These are phyloP conservation scores for Eunapius fragilis DNA, from an alignment of 37 sponge, comb jelly and placozoan species.

Conservation along the genomic window DNA sequence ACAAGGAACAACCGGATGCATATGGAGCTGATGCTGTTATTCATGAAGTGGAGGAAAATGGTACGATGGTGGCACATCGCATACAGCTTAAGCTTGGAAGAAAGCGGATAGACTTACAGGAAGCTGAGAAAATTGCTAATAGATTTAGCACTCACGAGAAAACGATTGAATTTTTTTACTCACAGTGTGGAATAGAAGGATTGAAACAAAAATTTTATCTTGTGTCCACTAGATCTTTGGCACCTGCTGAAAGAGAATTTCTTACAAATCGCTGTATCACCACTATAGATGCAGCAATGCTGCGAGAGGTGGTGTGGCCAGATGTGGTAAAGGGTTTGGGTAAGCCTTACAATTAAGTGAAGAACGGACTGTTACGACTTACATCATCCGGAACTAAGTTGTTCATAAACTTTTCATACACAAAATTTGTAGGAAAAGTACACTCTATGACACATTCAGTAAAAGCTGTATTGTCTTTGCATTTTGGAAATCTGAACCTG, in stretches of 20 bases:
- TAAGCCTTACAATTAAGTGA: background rate
- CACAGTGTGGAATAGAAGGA: background rate
- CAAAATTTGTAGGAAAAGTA: too few species aligned
- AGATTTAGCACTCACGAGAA: background rate
- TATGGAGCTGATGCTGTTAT: background rate
- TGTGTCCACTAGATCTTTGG: background rate
- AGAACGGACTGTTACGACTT: too few species aligned
- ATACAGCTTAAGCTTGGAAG: background rate
- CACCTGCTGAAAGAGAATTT: background rate
- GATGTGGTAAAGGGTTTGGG: background rate
- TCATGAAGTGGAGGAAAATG: background rate
- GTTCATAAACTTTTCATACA: too few species aligned
- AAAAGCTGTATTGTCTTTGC: too few species aligned
- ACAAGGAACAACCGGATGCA: background rate
- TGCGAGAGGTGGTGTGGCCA: background rate
- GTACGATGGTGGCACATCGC: background rate
- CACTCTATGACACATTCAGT: too few species aligned
- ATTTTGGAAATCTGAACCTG: too few species aligned
- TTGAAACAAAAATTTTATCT: background rate
- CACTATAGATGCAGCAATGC: background rate
- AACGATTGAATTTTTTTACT: background rate
- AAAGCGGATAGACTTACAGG: background rate
- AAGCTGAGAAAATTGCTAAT: background rate
- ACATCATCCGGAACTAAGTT: too few species aligned
- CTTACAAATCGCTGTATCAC: background rate